Percentiles rank a stretch among this genome's conserved stretches.
Conservation (phyloP, 2,113 vertebrate genomes). For the Typhlomys cinereus region DNA sequence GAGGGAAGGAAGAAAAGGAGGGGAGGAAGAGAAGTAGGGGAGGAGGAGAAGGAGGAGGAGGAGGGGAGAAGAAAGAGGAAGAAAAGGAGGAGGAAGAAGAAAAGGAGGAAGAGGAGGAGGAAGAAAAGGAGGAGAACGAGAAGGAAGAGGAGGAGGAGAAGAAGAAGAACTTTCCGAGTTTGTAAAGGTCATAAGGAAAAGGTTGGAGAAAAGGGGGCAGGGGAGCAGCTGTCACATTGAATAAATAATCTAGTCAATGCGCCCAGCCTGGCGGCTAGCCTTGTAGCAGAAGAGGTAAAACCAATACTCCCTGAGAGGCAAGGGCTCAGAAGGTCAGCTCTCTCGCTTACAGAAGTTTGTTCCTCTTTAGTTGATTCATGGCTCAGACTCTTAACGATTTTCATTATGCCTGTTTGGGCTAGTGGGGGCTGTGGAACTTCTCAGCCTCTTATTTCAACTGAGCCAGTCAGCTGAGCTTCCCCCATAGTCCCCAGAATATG, state of each 20-base stretch:
- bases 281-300: slow-evolving; percentile 72
- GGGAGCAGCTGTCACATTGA: slow-evolving; percentile 56
- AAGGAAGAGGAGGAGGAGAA: too few relatives aligned
- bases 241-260: slow-evolving; percentile 51
- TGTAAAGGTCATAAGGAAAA: slow-evolving; percentile 65
- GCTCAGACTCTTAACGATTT: slow-evolving; percentile 40
- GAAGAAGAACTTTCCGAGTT: slow-evolving; percentile 33
- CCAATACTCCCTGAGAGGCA: slow-evolving; percentile 70
- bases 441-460: background rate
- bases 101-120: too few relatives aligned
- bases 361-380: slow-evolving; percentile 47
- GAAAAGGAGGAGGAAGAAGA: too few relatives aligned
- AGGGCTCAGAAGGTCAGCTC: slow-evolving; percentile 59
- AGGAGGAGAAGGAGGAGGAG: too few relatives aligned
- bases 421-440: too few relatives aligned
- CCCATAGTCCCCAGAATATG: background rate
- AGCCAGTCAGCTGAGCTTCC: background rate
- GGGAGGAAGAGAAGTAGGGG: too few relatives aligned
- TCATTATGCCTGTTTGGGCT: background rate
- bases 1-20: too few relatives aligned
- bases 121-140: too few relatives aligned
- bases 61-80: too few relatives aligned
- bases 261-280: slow-evolving; percentile 64
- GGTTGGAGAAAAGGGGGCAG: background rate
- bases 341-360: slow-evolving; percentile 23